Evolutionary conservation across 2,113 vertebrate genomes (phyloP).

Genomic region (Brachyhypopomus gauderio): DNA sequence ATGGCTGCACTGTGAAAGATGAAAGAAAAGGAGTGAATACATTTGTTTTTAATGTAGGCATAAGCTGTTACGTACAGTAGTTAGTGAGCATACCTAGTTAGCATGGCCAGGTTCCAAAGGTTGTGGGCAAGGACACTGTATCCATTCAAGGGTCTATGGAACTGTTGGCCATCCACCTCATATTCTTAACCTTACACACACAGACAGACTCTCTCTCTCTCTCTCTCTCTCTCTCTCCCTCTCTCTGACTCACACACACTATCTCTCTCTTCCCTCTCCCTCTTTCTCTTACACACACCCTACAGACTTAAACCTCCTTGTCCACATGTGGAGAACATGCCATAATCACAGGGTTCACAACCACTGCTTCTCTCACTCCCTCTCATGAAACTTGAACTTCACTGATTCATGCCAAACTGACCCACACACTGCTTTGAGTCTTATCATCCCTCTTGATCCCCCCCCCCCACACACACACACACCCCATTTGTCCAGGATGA

Average conservation of each 20-base stretch:
- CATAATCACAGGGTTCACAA: conserved; percentile 48
- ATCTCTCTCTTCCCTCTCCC: no score
- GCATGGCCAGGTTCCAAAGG: neutral
- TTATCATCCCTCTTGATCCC: conserved; percentile 3
- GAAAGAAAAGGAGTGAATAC: neutral
- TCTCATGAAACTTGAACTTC: conserved; percentile 25
- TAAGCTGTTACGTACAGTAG: neutral
- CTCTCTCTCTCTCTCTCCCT: neutral
- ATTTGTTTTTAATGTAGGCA: neutral
- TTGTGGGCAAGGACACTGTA: conserved; percentile 20
- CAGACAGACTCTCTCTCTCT: neutral
- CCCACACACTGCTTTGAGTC: conserved; percentile 7
- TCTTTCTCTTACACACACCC: neutral
- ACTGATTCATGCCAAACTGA: conserved; percentile 9
- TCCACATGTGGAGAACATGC: conserved; percentile 14
- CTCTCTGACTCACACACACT: conserved; percentile 1
- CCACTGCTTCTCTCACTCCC: conserved; percentile 42
- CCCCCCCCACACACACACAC: conserved; percentile 13
- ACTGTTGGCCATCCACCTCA: neutral
- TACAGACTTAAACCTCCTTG: conserved; percentile 34
- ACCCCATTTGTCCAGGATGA: neutral
- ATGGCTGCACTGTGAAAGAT: neutral
- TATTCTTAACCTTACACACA: conserved; percentile 21
- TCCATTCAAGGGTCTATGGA: conserved; percentile 13
- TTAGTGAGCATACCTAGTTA: neutral